phyloP scores from a whole-genome alignment of 2,113 vertebrate species.

The Crotalus helleri region DNA sequence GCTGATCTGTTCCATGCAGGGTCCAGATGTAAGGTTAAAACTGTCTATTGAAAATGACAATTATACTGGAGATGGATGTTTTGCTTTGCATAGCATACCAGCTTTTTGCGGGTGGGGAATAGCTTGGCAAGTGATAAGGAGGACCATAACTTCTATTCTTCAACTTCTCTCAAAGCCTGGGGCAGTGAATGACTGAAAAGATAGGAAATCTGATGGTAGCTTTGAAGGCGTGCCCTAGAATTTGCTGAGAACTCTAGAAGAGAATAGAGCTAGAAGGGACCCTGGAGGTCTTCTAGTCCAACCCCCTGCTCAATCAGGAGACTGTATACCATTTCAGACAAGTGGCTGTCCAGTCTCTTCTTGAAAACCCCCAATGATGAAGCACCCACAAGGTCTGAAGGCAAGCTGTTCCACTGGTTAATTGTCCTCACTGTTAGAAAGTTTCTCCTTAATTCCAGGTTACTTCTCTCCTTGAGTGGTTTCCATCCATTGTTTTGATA shows the following conservation, averaged over 20 bases:
- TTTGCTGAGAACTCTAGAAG: background rate
- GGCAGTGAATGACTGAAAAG: background rate
- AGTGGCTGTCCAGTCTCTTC: background rate
- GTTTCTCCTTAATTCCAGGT: background rate
- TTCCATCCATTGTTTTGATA: background rate
- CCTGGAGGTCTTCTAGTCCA: background rate
- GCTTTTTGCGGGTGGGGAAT: background rate
- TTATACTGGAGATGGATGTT: background rate
- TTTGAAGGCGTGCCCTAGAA: background rate
- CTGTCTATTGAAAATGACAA: background rate
- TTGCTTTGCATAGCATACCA: background rate
- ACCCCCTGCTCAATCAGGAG: background rate
- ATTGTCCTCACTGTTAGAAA: background rate
- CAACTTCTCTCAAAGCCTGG: background rate
- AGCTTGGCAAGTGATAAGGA: background rate
- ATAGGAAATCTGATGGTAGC: background rate
- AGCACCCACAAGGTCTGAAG: background rate
- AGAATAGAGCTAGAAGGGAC: background rate
- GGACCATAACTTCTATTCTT: background rate
- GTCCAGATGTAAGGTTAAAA: background rate
- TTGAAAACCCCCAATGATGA: background rate
- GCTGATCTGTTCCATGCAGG: background rate
- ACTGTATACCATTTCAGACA: background rate
- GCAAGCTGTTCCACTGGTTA: background rate
- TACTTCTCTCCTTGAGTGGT: background rate